Conservation (phyloP, 1,140 invertebrate species). For the Battus philenor region DNA sequence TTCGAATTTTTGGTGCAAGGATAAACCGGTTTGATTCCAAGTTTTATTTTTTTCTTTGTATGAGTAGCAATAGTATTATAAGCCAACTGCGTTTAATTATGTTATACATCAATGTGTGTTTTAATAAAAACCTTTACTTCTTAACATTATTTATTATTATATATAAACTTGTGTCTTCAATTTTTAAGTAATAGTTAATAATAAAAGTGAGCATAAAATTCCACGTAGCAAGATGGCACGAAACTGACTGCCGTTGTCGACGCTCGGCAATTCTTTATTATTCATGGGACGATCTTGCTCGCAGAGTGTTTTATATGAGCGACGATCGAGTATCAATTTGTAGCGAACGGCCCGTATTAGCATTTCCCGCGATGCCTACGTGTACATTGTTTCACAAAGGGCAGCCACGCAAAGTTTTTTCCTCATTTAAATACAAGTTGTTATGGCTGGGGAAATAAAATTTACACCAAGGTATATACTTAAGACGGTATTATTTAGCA, state of each 20-base stretch:
- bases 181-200: no score
- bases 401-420: slow-evolving; percentile 12
- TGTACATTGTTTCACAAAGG: slow-evolving; percentile 57
- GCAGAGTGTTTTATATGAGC: slow-evolving; percentile 73
- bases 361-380: slow-evolving; percentile 49
- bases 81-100: no score
- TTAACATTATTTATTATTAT: no score
- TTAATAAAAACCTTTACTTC: no score
- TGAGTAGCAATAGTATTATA: no score
- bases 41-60: no score
- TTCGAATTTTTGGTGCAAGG: no score
- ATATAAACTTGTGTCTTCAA: no score
- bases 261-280: slow-evolving; percentile 69
- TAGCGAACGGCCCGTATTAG: slow-evolving; percentile 63
- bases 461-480: no score
- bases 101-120: no score
- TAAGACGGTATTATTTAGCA: no score
- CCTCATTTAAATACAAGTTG: slow-evolving; percentile 10
- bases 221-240: slow-evolving; percentile 27
- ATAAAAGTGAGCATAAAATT: slow-evolving; percentile 18
- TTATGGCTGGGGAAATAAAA: slow-evolving; percentile 17
- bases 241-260: slow-evolving; percentile 29
- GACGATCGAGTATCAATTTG: slow-evolving; percentile 75
- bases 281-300: slow-evolving; percentile 69
- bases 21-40: no score